Evolutionary conservation across 2,113 vertebrate species (phyloP), one percentile per base, ranked within the genome.

Genomic region (Cyrtonyx montezumae): DNA sequence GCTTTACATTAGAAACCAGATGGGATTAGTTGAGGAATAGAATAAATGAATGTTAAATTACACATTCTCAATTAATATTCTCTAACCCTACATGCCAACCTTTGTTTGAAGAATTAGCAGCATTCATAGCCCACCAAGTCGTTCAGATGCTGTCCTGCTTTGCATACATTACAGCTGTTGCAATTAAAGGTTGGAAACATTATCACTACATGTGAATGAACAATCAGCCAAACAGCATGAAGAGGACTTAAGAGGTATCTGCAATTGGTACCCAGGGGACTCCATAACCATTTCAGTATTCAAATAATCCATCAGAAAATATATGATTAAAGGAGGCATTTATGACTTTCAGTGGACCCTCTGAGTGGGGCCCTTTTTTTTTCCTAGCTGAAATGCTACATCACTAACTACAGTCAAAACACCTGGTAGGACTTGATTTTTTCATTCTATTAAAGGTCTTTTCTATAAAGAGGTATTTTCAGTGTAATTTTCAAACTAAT

Each of bases 371-470:
- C 23, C 18, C 11, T 30, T 92, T 20, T 79, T 65, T 68, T 70
- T 17, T 16, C 23, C 55, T 34, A 82, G 17, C 46, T 75, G 87
- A 90, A 91, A 66, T 83, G 71, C 78, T 77, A 28, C 16, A 69
- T 59, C 43, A n/a, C 69, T 92, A 84, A 88, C 58, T 79, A 94
- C 23, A 23, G 91, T 75, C 90, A 78, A 90, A 55, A 61, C 81
- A 69, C 55, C 28, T 23, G 48, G 58, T 19, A 8, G 32, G 53
- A 93, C 45, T 81, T 66, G 32, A 62, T 22, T 55, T 59, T 67
- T 71, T 55, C 18, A 46, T 86, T 94, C 66, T 58, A 70, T 18
- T 68, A 89, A 79, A 79, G n/a, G n/a, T n/a, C n/a, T n/a, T n/a
- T n/a, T n/a, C n/a, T n/a, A n/a, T n/a, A n/a, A 8, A 94, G 48